Percentiles rank a stretch among this genome's conserved stretches.
Conservation (phyloP, 2,113 vertebrate species). For the Burhinus bistriatus region DNA sequence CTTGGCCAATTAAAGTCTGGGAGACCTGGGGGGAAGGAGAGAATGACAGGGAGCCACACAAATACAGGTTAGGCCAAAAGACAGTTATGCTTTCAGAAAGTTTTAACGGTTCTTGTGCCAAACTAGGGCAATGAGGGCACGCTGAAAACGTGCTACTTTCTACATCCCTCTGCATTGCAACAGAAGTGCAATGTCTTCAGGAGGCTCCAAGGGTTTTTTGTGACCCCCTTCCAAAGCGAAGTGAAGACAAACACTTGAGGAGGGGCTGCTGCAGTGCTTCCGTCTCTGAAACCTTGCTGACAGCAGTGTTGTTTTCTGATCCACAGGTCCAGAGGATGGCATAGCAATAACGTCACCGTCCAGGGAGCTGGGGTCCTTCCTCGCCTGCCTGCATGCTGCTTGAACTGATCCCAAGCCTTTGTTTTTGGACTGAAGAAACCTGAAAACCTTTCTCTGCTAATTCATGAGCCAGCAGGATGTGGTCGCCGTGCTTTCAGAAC, state of each 20-base stretch:
- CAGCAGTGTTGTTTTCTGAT: conserved; percentile 61
- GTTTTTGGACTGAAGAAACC: conserved; percentile 63
- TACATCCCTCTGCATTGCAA: neutral
- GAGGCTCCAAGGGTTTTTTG: neutral
- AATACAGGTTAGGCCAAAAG: neutral
- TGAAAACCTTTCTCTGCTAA: conserved; percentile 78
- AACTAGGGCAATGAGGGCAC: neutral
- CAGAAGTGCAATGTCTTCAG: neutral
- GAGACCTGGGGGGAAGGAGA: neutral
- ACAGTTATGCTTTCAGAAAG: neutral
- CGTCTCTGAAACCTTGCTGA: conserved; percentile 38
- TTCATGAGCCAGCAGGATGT: conserved; percentile 99
- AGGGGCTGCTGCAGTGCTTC: conserved; percentile 11
- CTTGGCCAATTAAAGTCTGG: neutral
- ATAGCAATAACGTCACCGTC: conserved; percentile 37
- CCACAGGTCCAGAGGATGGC: conserved; percentile 79
- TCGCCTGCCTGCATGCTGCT: conserved; percentile 36
- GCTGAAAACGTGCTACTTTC: neutral
- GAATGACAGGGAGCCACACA: neutral
- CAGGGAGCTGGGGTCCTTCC: conserved; percentile 19
- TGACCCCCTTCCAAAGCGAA: neutral
- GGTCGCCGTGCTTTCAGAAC: conserved; percentile 94
- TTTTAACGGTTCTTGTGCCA: neutral
- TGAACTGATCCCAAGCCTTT: conserved; percentile 36
- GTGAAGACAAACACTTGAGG: fast-evolving